Conservation (phyloP, 2,797 vertebrate genomes). For the Diceros bicornis region DNA sequence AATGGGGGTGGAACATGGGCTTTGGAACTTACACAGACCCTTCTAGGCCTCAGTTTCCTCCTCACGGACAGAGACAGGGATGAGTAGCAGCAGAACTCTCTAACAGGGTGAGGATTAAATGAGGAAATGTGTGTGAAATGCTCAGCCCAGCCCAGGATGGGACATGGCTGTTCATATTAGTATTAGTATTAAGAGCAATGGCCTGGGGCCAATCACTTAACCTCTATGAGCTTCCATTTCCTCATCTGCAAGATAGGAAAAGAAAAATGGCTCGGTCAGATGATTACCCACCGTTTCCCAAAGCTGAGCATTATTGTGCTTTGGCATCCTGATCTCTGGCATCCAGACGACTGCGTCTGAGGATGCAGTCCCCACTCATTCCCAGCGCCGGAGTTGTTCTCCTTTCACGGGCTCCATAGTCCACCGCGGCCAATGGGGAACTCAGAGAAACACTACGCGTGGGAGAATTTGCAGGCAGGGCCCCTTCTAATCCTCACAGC, state of each 20-base stretch:
- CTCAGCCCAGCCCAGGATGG: not conserved
- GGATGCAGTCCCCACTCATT: accelerated
- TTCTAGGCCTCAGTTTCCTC: not conserved
- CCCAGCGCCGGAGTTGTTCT: not conserved
- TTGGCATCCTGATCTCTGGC: too few species aligned
- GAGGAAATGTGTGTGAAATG: not conserved
- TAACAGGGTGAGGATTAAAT: not conserved
- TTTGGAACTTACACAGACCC: not conserved
- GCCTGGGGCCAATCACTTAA: constrained; percentile 39
- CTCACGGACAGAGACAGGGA: too few species aligned
- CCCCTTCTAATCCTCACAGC: not conserved
- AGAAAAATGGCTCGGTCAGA: not conserved
- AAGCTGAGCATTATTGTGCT: not conserved
- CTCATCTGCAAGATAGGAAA: constrained; percentile 50
- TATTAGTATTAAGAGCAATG: not conserved
- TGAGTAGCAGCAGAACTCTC: too few species aligned
- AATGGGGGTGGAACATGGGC: not conserved
- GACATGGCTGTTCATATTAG: not conserved
- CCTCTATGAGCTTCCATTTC: constrained; percentile 64
- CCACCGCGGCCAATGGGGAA: not conserved
- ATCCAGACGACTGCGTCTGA: not conserved
- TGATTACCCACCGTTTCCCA: not conserved
- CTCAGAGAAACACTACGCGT: not conserved
- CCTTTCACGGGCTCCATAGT: not conserved
- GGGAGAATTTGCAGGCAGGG: not conserved